Evolutionary conservation across 2,888 invertebrate species (phyloP).

Genomic region (Neelides folsomi): DNA sequence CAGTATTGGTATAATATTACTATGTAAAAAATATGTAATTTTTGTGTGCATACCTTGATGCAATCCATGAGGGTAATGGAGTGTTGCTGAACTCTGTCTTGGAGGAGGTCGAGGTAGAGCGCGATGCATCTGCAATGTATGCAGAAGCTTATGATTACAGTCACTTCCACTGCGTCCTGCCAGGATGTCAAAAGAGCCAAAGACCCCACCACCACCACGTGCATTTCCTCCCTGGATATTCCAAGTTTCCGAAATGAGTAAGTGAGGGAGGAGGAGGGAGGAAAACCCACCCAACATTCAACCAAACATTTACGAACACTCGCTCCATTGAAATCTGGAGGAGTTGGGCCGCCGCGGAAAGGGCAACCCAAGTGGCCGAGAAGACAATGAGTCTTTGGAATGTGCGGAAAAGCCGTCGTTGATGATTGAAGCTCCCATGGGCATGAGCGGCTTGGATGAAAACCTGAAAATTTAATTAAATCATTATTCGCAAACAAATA

Average conservation of each 20-base stretch:
- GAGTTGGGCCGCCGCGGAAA: conserved; percentile 52
- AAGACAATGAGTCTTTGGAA: conserved; percentile 59
- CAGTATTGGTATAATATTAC: too few species aligned
- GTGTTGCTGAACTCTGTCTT: conserved; percentile 56
- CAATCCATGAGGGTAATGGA: conserved; percentile 59
- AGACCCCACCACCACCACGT: conserved; percentile 3
- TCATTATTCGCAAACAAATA: background rate
- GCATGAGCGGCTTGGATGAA: conserved; percentile 59
- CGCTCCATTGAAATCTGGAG: conserved; percentile 20
- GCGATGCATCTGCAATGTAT: conserved; percentile 64
- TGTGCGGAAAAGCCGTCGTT: conserved; percentile 53
- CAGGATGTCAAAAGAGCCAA: conserved; percentile 52
- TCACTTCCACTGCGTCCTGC: conserved; percentile 71
- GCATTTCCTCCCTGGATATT: conserved; percentile 1
- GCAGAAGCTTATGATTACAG: conserved; percentile 67
- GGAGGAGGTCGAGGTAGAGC: conserved; percentile 57
- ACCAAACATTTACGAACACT: conserved; percentile 20
- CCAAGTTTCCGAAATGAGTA: background rate
- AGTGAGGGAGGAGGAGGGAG: background rate
- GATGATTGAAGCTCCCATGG: conserved; percentile 51
- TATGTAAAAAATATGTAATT: too few species aligned
- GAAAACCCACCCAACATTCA: conserved; percentile 12
- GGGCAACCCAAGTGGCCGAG: conserved; percentile 55
- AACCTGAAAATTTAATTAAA: conserved; percentile 42
- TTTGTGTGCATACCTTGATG: conserved; percentile 64